phyloP scores from a whole-genome alignment of 2,888 invertebrate genomes.

The Carabus problematicus region DNA sequence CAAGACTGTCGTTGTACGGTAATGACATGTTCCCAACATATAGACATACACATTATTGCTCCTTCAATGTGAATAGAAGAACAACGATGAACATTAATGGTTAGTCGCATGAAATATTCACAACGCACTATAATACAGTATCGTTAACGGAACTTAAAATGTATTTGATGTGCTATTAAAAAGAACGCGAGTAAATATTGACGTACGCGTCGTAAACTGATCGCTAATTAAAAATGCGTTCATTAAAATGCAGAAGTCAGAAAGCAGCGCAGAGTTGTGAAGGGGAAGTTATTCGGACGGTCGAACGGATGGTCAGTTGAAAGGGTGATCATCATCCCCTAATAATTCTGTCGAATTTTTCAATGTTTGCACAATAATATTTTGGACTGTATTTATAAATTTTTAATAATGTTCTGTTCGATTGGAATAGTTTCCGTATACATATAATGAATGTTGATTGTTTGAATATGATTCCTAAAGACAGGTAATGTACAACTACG shows the following conservation, averaged over 20 bases:
- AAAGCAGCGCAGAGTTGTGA: too few relatives aligned
- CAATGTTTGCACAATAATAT: neutral
- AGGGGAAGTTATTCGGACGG: too few relatives aligned
- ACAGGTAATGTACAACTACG: neutral
- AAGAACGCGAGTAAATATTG: conserved; percentile 38
- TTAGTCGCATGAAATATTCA: conserved; percentile 31
- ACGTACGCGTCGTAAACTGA: conserved; percentile 24
- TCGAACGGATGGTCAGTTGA: too few relatives aligned
- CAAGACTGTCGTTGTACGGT: conserved; percentile 5
- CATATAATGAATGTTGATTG: neutral
- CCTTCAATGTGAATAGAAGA: conserved; percentile 6
- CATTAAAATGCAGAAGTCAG: conserved; percentile 17
- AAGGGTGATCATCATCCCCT: too few relatives aligned
- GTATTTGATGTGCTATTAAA: conserved; percentile 39
- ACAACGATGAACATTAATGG: conserved; percentile 34
- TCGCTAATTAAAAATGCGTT: conserved; percentile 42
- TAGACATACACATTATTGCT: neutral
- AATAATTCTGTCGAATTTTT: neutral
- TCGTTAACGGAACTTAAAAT: conserved; percentile 25
- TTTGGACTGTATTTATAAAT: neutral
- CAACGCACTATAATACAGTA: conserved; percentile 23
- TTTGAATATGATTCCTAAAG: neutral
- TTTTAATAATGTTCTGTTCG: neutral
- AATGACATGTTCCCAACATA: conserved; percentile 23
- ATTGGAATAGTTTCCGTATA: neutral